Conservation (phyloP, 1,140 invertebrate genomes). For the Drosophila willistoni region DNA sequence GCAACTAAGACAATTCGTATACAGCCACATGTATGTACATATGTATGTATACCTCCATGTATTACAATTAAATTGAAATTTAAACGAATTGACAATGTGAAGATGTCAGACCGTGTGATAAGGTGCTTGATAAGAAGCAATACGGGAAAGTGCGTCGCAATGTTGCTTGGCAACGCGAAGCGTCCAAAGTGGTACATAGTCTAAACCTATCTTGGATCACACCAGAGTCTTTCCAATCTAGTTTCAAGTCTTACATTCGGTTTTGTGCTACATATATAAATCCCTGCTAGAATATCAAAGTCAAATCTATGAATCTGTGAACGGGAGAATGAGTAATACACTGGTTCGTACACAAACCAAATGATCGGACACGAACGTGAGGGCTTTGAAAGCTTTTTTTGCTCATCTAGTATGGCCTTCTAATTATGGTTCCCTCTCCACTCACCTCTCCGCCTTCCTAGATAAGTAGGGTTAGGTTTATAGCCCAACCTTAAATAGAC, state of each 20-base stretch:
- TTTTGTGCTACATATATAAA: not conserved
- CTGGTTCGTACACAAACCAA: not conserved
- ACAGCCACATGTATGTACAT: not conserved
- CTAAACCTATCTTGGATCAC: not conserved
- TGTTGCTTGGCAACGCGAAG: not conserved
- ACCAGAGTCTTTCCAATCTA: not conserved
- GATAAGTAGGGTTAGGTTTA: too few species aligned
- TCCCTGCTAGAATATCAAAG: not conserved
- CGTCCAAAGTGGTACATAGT: not conserved
- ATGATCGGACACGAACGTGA: conserved; percentile 1
- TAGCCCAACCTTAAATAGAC: too few species aligned
- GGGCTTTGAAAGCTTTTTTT: conserved; percentile 53
- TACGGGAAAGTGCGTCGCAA: conserved; percentile 17
- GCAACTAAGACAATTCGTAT: not conserved
- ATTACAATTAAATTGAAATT: conserved; percentile 34
- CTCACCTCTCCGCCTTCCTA: too few species aligned
- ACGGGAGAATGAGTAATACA: not conserved
- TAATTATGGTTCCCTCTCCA: conserved; percentile 18
- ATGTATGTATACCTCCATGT: not conserved
- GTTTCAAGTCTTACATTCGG: not conserved
- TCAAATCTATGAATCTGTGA: not conserved
- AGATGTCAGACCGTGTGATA: conserved; percentile 47
- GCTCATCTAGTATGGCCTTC: conserved; percentile 26
- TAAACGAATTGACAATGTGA: conserved; percentile 40
- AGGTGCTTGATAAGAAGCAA: conserved; percentile 30